Conservation (phyloP, 1,140 invertebrate species). For the Diabrotica undecimpunctata region DNA sequence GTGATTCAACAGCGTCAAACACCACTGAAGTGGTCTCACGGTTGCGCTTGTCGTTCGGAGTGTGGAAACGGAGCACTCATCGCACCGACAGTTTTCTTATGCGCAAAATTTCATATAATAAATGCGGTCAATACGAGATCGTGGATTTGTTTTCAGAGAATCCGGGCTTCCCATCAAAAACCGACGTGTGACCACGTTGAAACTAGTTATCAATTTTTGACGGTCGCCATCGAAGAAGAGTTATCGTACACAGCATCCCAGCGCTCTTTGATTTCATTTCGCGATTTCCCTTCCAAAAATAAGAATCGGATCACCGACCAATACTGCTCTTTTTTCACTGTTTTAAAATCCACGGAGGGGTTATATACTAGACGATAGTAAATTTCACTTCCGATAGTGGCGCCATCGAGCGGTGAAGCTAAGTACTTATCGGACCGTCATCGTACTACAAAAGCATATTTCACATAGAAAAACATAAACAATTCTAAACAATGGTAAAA, state of each 20-base stretch:
- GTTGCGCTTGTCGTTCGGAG: too few species aligned
- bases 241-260: neutral
- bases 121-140: neutral
- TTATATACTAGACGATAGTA: constrained; percentile 23
- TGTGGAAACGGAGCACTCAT: too few species aligned
- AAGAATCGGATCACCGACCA: neutral
- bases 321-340: neutral
- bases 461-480: too few species aligned
- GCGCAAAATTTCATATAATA: neutral
- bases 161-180: neutral
- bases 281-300: too few species aligned
- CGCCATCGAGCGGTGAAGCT: constrained; percentile 21
- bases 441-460: too few species aligned
- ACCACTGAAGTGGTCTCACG: neutral
- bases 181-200: neutral
- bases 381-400: constrained; percentile 23
- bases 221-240: neutral
- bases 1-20: neutral
- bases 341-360: neutral
- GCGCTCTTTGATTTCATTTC: too few species aligned
- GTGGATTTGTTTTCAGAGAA: neutral
- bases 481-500: too few species aligned
- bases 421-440: constrained; percentile 25
- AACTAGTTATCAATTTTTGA: neutral
- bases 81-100: neutral